Evolutionary conservation across 2,888 invertebrate species (phyloP), one percentile per base, ranked within the genome.

Genomic region (Leptinotarsa haldemani): DNA sequence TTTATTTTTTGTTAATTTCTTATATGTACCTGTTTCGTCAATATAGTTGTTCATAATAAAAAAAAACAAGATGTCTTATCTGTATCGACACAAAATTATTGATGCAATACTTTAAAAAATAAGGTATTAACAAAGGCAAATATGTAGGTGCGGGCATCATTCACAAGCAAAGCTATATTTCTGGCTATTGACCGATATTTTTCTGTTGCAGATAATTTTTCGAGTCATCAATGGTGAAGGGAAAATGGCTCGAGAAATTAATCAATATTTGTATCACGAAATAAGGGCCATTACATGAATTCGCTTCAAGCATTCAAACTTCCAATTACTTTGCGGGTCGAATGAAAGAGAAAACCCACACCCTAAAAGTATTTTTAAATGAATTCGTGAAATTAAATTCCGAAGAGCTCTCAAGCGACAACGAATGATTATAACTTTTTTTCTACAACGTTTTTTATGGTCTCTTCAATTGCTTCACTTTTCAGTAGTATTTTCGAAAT

Each of bases 311-410:
- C 61, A 61, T 25, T 61, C 40, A 61, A 50, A 50, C 50, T 40
- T 30, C 61, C 61, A 61, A 61, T 61, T 40, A 61, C 61, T 61
- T 61, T 61, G 40, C 61, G 61, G 61, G n/a, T 30, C n/a, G 30
- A 61, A 61, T n/a, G 61, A 61, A 61, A 61, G 61, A 30, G 61
- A 40, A 56, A 61, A 30, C 40, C 61, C 18, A 61, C 61, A 61
- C 61, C 61, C 53, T 16, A 30, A 53, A 20, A 53, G 67, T 67
- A 20, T 50, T 53, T 16, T n/a, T 40, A 40, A 67, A 67, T 67
- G 67, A 67, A 67, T 53, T 67, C 67, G 30, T 53, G 52, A 67
- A 67, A 67, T 67, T 52, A 67, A 67, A 67, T 67, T 67, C 67
- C 53, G 18, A 67, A 53, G 50, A 18, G 52, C 53, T 40, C 53